These are phyloP conservation scores for Dendrocincla fuliginosa DNA, from an alignment of 2,797 vertebrate genomes.

Conservation along the genomic window DNA sequence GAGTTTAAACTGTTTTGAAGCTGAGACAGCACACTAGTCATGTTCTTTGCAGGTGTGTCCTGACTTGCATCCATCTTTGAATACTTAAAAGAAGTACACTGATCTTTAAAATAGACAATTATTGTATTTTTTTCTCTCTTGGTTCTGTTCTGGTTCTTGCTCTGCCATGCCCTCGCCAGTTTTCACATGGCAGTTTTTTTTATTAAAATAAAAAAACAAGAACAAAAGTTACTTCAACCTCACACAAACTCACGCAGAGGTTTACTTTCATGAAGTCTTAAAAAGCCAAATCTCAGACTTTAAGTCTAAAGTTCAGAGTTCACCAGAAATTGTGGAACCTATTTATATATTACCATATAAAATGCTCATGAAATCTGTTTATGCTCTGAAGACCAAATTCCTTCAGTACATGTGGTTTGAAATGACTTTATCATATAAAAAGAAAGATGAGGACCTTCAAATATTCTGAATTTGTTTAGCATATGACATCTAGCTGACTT, in stretches of 20 bases:
- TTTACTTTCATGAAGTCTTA: not conserved
- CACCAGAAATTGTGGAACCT: not conserved
- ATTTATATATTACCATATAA: not conserved
- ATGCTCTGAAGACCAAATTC: not conserved
- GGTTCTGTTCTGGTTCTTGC: not conserved
- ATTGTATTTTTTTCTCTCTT: not conserved
- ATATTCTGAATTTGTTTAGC: not conserved
- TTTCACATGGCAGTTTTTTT: not conserved
- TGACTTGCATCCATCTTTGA: not conserved
- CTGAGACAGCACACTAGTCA: not conserved
- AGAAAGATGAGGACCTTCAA: not conserved
- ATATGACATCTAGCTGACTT: not conserved
- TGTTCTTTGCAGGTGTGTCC: not conserved
- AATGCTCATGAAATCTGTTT: not conserved
- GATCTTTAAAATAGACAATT: not conserved
- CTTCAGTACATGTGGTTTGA: not conserved
- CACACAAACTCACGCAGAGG: rapidly evolving
- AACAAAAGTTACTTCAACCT: not conserved
- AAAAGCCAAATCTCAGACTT: not conserved
- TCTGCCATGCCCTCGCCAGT: not conserved
- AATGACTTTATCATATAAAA: not conserved
- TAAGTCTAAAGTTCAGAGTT: not conserved
- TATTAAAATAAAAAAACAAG: not conserved
- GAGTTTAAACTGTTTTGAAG: not conserved
- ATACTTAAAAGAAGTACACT: not conserved